phyloP scores from a whole-genome alignment of 2,888 invertebrate species.

The Calameuta idolon region DNA sequence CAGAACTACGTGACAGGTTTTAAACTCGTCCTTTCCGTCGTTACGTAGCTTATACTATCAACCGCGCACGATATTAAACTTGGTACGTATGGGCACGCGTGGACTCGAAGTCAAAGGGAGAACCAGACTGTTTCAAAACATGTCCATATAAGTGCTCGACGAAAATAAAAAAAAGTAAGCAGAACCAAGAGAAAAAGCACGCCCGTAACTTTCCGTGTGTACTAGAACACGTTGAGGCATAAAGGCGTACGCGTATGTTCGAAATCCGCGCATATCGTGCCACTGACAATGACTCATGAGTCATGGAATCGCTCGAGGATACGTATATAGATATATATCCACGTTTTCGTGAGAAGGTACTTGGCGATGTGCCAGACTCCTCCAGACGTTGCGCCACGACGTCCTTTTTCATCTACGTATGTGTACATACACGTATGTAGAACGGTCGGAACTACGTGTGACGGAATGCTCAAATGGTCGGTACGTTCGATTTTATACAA shows the following conservation, averaged over 20 bases:
- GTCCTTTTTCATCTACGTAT: constrained; percentile 18
- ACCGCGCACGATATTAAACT: neutral
- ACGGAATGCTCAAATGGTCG: neutral
- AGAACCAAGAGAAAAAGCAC: neutral
- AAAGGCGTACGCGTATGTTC: neutral
- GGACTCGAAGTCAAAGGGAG: neutral
- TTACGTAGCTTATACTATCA: neutral
- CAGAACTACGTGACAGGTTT: neutral
- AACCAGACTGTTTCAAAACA: neutral
- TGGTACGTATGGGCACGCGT: neutral
- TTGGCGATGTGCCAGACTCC: constrained; percentile 32
- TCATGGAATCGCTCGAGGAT: constrained; percentile 28
- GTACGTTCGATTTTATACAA: neutral
- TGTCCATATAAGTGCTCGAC: neutral
- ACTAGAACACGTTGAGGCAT: neutral
- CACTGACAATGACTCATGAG: constrained; percentile 18
- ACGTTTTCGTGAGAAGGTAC: neutral
- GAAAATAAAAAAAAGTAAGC: neutral
- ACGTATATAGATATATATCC: constrained; percentile 30
- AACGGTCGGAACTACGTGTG: neutral
- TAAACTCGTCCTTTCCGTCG: neutral
- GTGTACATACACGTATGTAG: neutral
- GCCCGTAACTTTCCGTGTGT: neutral
- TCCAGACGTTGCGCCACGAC: constrained; percentile 29
- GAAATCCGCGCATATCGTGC: neutral